phyloP scores from a whole-genome alignment of 1,140 invertebrate genomes.

The Hermetia illucens region DNA sequence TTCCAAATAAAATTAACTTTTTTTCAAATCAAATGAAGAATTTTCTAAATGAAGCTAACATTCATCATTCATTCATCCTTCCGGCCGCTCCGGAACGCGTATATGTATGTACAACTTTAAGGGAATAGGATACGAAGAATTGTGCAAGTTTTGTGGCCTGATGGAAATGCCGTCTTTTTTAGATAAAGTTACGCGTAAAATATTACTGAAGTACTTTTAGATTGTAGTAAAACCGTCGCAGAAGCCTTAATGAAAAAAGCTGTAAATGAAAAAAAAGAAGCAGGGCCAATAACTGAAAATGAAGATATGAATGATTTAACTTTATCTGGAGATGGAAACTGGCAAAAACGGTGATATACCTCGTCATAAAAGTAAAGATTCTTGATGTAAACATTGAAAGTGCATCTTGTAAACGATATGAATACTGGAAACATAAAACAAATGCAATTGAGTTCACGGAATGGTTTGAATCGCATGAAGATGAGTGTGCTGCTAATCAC shows the following conservation, averaged over 20 bases:
- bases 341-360: slow-evolving; percentile 10
- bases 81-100: no score
- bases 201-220: slow-evolving; percentile 5
- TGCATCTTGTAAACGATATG: slow-evolving; percentile 3
- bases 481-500: slow-evolving; percentile 15
- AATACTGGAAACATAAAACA: slow-evolving; percentile 1
- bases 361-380: slow-evolving; percentile 11
- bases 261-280: slow-evolving; percentile 6
- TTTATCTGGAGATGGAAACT: slow-evolving; percentile 12
- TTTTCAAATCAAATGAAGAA: no score
- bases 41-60: no score
- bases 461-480: neutral
- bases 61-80: no score
- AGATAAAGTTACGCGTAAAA: slow-evolving; percentile 3
- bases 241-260: no score
- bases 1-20: no score
- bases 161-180: slow-evolving; percentile 1
- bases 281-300: neutral
- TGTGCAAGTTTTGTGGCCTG: neutral
- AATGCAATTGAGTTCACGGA: neutral
- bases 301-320: slow-evolving; percentile 3
- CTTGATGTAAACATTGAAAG: slow-evolving; percentile 6
- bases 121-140: neutral
- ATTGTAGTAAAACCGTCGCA: slow-evolving; percentile 4
- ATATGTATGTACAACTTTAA: no score